Percentiles rank a stretch among this genome's conserved stretches.
phyloP scores from a whole-genome alignment of 2,888 invertebrate genomes.

The Parochlus steinenii region DNA sequence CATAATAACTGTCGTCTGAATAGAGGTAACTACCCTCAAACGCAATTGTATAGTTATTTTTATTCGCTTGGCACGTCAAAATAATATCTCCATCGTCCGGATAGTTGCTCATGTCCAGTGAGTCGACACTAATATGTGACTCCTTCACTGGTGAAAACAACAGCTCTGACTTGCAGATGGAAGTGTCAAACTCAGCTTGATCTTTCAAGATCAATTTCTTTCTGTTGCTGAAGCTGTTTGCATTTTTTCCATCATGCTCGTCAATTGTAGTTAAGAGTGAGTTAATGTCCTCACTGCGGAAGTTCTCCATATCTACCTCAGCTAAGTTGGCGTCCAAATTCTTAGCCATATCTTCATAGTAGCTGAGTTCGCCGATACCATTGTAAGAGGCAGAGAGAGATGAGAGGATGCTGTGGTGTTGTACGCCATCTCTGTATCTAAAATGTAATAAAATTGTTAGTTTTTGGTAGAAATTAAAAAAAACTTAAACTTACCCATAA shows the following conservation, averaged over 20 bases:
- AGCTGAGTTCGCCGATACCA: slow-evolving; percentile 46
- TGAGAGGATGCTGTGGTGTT: slow-evolving; percentile 66
- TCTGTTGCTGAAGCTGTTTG: slow-evolving; percentile 64
- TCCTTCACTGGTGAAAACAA: slow-evolving; percentile 83
- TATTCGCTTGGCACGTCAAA: slow-evolving; percentile 80
- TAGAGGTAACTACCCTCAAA: slow-evolving; percentile 81
- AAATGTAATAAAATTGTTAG: slow-evolving; percentile 17
- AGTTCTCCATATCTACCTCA: slow-evolving; percentile 90
- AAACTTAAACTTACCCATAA: slow-evolving; percentile 48
- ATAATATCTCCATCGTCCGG: slow-evolving; percentile 69
- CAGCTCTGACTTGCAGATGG: slow-evolving; percentile 80
- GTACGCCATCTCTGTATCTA: slow-evolving; percentile 63
- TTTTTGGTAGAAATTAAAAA: not conserved
- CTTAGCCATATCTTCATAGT: slow-evolving; percentile 72
- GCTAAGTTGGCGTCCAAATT: slow-evolving; percentile 87
- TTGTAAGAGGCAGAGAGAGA: slow-evolving; percentile 69
- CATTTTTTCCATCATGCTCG: slow-evolving; percentile 24
- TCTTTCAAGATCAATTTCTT: slow-evolving; percentile 64
- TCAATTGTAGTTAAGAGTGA: slow-evolving; percentile 65
- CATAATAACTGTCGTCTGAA: slow-evolving; percentile 68
- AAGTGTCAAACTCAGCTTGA: slow-evolving; percentile 70
- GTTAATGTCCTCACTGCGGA: slow-evolving; percentile 80
- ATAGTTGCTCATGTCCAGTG: slow-evolving; percentile 66
- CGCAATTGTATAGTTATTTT: slow-evolving; percentile 89
- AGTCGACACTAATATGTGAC: slow-evolving; percentile 69